Conservation (phyloP, 2,888 invertebrate genomes). For the Caenorhabditis japonica region DNA sequence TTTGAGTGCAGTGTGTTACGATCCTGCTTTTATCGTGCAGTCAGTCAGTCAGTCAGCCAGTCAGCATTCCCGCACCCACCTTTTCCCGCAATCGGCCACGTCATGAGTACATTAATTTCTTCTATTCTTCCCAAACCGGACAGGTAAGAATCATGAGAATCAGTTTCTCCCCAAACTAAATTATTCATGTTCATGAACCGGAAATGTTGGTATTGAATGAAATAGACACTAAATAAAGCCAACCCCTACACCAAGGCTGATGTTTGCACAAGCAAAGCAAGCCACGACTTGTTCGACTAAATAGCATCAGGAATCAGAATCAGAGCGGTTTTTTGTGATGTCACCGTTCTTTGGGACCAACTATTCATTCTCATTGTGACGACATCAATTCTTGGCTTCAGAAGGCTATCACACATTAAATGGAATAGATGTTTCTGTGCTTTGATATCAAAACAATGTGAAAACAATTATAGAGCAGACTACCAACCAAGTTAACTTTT, state of each 20-base stretch:
- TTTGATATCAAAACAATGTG: too few species aligned
- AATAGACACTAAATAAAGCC: too few species aligned
- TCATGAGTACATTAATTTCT: slow-evolving; percentile 38
- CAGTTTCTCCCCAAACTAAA: slow-evolving; percentile 40
- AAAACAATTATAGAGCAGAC: too few species aligned
- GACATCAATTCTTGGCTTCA: slow-evolving; percentile 50
- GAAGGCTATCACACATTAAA: slow-evolving; percentile 7
- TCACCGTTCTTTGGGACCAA: slow-evolving; percentile 48
- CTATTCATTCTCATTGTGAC: slow-evolving; percentile 44
- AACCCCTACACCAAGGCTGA: background rate
- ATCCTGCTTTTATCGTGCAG: slow-evolving; percentile 14
- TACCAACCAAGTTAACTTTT: too few species aligned
- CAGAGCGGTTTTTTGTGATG: slow-evolving; percentile 45
- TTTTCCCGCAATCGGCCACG: slow-evolving; percentile 26
- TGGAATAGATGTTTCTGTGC: too few species aligned
- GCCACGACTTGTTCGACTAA: slow-evolving; percentile 18
- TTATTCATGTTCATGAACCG: too few species aligned
- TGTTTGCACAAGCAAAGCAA: slow-evolving; percentile 42
- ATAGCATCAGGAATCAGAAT: slow-evolving; percentile 41
- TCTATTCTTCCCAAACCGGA: slow-evolving; percentile 40
- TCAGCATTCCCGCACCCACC: slow-evolving; percentile 41
- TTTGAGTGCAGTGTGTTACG: slow-evolving; percentile 25
- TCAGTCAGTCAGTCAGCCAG: too few species aligned
- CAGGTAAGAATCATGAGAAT: slow-evolving; percentile 30
- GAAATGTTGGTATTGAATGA: too few species aligned